These are phyloP conservation scores for Geotrupes spiniger DNA, from an alignment of 2,888 invertebrate species.

Conservation along the genomic window DNA sequence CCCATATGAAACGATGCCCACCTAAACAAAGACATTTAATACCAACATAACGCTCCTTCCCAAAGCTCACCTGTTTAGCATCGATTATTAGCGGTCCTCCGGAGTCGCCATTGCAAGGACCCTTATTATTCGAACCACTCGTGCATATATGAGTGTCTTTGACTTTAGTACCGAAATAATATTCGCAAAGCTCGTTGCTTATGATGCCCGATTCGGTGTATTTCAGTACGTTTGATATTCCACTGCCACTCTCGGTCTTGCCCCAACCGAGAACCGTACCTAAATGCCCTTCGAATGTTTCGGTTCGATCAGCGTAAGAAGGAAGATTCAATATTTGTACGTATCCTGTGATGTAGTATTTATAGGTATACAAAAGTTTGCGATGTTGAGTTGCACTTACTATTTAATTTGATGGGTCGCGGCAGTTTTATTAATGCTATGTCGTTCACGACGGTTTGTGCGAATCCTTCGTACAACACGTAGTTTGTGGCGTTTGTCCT, in stretches of 20 bases:
- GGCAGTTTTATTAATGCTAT: constrained; percentile 9
- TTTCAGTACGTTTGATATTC: not conserved
- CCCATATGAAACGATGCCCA: constrained; percentile 13
- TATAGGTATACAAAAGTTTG: no score
- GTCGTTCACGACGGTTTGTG: constrained; percentile 7
- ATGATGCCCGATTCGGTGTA: constrained; percentile 4
- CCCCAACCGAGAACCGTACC: constrained; percentile 10
- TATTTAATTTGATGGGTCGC: constrained; percentile 1
- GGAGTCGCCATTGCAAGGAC: constrained; percentile 13
- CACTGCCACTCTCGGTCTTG: not conserved
- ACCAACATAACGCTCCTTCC: no score
- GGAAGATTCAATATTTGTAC: not conserved
- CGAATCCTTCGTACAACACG: constrained; percentile 5
- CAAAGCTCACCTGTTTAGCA: not conserved
- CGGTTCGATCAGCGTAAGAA: not conserved
- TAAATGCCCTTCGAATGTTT: not conserved
- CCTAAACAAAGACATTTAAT: not conserved
- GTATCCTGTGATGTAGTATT: no score
- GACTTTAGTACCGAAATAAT: constrained; percentile 9
- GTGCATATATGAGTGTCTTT: constrained; percentile 12
- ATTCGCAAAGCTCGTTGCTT: constrained; percentile 7
- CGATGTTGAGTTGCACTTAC: not conserved
- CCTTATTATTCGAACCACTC: constrained; percentile 1
- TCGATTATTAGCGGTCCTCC: constrained; percentile 12
- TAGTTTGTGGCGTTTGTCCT: not conserved